Evolutionary conservation across 2,797 vertebrate species (phyloP), one percentile per base, ranked within the genome.

Genomic region (Neomorphus geoffroyi): DNA sequence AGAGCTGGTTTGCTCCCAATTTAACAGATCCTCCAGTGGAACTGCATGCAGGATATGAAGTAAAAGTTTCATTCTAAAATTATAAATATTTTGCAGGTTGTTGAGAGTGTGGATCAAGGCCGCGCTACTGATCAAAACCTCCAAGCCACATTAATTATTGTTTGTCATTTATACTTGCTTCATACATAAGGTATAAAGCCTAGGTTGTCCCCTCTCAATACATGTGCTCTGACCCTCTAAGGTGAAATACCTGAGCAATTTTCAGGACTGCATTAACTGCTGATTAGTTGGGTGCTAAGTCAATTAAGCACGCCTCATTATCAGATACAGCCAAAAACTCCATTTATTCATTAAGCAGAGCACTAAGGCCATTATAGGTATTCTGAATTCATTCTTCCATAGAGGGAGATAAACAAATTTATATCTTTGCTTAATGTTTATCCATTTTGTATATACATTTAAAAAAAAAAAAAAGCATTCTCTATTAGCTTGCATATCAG

Each of bases 231-330:
- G 39, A 78, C 54, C 50, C 57, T 89, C 57, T 28, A 75, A 69
- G 46, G 78, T 48, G 21, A 96, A 94, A 78, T 62, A 94, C 91
- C 65, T 91, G 73, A 30, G 22, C 60, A 66, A 78, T 94, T 92
- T 91, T 87, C 88, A 82, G 60, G 48, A 86, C 57, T 77, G 33
- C 83, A 85, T 89, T 93, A 95, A 74, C 84, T 51, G 30, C 79
- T 85, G 81, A 96, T 95, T 92, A 93, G 65, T 45, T 89, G 62
- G 70, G 50, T 90, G 61, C 81, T 72, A 92, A 94, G 72, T 81
- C 93, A 95, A 92, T 94, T 95, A 94, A 92, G 72, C 81, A 80
- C 86, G 61, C 78, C 66, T 92, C 79, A 94, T 94, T 90, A 95
- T 46, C 79, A 88, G 72, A 91, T 71, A 79, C 33, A 54, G 85